Evolutionary conservation across 1,140 invertebrate species (phyloP).

Genomic region (Eubasilissa regina): DNA sequence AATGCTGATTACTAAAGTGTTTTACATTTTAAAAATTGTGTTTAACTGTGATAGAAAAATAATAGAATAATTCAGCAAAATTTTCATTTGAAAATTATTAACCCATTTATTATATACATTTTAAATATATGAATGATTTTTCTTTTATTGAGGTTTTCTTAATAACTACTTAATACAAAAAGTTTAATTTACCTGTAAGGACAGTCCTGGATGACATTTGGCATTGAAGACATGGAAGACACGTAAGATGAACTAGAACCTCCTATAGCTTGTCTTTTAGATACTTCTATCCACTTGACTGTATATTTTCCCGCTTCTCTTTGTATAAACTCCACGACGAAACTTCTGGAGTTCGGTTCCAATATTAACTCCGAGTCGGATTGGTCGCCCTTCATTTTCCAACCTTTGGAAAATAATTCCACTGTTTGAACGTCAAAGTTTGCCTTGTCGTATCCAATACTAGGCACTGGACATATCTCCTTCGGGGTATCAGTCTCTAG

Average conservation of each 20-base stretch:
- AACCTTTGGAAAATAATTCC: conserved; percentile 83
- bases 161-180: too few species aligned
- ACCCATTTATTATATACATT: too few species aligned
- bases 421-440: conserved; percentile 68
- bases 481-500: conserved; percentile 74
- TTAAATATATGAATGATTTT: too few species aligned
- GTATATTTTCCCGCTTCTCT: conserved; percentile 80
- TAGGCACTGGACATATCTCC: conserved; percentile 78
- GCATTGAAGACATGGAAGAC: conserved; percentile 69
- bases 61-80: too few species aligned
- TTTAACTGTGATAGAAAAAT: too few species aligned
- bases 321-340: conserved; percentile 81
- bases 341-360: conserved; percentile 77
- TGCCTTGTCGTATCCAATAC: conserved; percentile 64
- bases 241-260: conserved; percentile 73
- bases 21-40: too few species aligned
- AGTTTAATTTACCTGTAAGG: conserved; percentile 75
- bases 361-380: conserved; percentile 69
- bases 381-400: conserved; percentile 74
- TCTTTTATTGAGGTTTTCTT: too few species aligned
- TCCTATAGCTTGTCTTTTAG: conserved; percentile 76
- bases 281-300: conserved; percentile 85
- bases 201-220: conserved; percentile 72
- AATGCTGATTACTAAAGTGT: too few species aligned
- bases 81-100: too few species aligned